phyloP scores from a whole-genome alignment of 2,888 invertebrate species.

The Gari tellinella region DNA sequence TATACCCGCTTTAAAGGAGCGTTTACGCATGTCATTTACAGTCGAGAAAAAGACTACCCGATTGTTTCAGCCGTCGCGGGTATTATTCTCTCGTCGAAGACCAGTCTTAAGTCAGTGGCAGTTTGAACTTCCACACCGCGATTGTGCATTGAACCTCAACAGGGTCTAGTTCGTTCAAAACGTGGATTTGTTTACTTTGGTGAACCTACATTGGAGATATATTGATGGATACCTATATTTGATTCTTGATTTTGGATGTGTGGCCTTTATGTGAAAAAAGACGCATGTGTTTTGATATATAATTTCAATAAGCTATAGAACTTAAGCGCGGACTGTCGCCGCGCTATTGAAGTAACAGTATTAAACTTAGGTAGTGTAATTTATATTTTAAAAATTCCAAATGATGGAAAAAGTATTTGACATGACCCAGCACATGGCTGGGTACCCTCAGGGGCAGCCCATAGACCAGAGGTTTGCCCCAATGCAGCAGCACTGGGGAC shows the following conservation, averaged over 20 bases:
- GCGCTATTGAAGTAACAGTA: no score
- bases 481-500: conserved; percentile 58
- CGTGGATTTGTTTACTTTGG: conserved; percentile 36
- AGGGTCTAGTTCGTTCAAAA: conserved; percentile 18
- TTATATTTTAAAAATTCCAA: neutral
- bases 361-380: neutral
- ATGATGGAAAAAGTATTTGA: conserved; percentile 57
- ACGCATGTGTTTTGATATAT: no score
- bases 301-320: no score
- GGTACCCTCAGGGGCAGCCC: conserved; percentile 59
- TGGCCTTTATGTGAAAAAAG: no score
- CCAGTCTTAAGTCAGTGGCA: conserved; percentile 42
- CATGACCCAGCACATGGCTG: conserved; percentile 56
- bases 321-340: no score
- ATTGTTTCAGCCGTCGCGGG: conserved; percentile 59
- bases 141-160: conserved; percentile 59
- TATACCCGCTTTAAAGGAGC: conserved; percentile 20
- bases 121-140: conserved; percentile 38
- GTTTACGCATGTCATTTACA: conserved; percentile 55
- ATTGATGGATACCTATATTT: no score
- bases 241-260: no score
- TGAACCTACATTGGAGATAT: neutral
- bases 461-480: conserved; percentile 59
- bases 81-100: conserved; percentile 44
- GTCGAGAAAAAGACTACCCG: conserved; percentile 45